Conservation (phyloP, 2,113 vertebrate species). For the Platycercus adscitus region DNA sequence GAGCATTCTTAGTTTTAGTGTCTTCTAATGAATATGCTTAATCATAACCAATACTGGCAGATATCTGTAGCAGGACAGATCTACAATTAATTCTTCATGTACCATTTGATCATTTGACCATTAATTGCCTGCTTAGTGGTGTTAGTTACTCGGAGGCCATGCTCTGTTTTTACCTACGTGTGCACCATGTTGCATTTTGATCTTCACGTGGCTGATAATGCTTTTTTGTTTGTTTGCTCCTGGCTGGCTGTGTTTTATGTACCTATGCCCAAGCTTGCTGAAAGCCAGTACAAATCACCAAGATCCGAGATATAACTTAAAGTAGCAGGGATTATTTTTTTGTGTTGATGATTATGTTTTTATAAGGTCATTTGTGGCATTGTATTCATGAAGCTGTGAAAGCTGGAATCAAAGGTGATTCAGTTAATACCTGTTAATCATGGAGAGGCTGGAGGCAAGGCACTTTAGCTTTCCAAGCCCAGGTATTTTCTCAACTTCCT, state of each 20-base stretch:
- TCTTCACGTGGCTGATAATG: not conserved
- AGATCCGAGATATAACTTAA: not conserved
- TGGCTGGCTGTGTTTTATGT: not conserved
- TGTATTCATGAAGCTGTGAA: not conserved
- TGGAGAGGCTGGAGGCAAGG: not conserved
- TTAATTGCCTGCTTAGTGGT: not conserved
- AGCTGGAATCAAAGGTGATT: not conserved
- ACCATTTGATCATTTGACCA: not conserved
- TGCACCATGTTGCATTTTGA: not conserved
- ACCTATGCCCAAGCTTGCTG: not conserved
- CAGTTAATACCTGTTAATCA: conserved; percentile 9
- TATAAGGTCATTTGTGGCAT: not conserved
- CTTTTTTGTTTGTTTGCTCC: not conserved
- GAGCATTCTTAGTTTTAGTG: not conserved
- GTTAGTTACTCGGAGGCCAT: not conserved
- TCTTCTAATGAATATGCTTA: not conserved
- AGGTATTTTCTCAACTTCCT: not conserved
- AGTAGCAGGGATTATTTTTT: not conserved
- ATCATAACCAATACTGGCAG: not conserved
- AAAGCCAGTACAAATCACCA: not conserved
- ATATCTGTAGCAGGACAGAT: not conserved
- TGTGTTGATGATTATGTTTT: not conserved
- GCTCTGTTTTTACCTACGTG: rapidly evolving
- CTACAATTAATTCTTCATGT: not conserved
- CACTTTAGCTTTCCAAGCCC: not conserved